phyloP scores from a whole-genome alignment of 2,888 invertebrate species.

The Clistopyga incitator region DNA sequence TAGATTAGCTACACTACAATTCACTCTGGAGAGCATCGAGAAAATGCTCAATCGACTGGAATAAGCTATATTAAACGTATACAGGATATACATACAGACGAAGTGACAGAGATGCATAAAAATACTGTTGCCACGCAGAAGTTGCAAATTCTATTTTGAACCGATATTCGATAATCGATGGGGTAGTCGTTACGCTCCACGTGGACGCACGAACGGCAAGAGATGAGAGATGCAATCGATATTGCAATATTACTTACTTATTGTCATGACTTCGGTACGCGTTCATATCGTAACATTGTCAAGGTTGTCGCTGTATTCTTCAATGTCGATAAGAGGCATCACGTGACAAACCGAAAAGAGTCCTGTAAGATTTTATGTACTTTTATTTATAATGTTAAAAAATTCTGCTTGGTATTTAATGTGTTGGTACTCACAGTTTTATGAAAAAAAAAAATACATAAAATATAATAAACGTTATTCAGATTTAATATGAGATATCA shows the following conservation, averaged over 20 bases:
- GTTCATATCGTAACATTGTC: not conserved
- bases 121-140: not conserved
- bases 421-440: not conserved
- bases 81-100: slow-evolving; percentile 30
- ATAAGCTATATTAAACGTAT: slow-evolving; percentile 65
- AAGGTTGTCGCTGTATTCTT: not conserved
- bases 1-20: slow-evolving; percentile 68
- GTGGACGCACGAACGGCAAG: not conserved
- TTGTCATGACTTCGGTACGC: not conserved
- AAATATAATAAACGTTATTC: not conserved
- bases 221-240: not conserved
- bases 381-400: not conserved
- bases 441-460: no score
- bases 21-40: slow-evolving; percentile 46
- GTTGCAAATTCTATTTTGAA: not conserved
- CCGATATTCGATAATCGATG: not conserved
- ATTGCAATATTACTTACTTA: not conserved
- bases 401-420: not conserved
- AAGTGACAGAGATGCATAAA: slow-evolving; percentile 35
- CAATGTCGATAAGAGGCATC: not conserved
- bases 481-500: no score
- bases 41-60: slow-evolving; percentile 69
- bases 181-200: not conserved
- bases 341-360: not conserved
- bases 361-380: not conserved